Base-by-base conservation (phyloP, 1,140 invertebrate genomes). In the Mycetomoellerius zeteki region DNA sequence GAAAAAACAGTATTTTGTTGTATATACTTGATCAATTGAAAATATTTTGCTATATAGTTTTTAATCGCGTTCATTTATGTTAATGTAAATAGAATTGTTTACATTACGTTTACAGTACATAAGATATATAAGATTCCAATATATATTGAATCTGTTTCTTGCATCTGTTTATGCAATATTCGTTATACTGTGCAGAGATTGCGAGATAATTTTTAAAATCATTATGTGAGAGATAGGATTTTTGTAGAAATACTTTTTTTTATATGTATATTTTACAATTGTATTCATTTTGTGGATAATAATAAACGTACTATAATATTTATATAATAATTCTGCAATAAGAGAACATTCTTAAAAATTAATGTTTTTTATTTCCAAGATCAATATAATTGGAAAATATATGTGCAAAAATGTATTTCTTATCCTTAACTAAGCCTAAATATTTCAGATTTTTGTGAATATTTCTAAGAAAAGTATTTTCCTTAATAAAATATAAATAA, bases 401-500 rank as follows among this genome's bases (percentile, higher is more conserved):
- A 43, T 10, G 8, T 43, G 37, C 37, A 43, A 43, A 43, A 43
- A 43, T 43, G 37, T 43, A 43, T 43, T 43, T 8, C 37, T 8
- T 43, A 43, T 43, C 10, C 37, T 43, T 43, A 43, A 43, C 8
- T 43, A 43, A 43, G 10, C 10, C 37, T 43, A 43, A 43, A 43
- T 43, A 43, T 43, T 43, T 43, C 0, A 43, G 10, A 43, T 43
- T 10, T 43, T 8, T 43, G 1, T 50, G 19, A 33, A 33, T 60
- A 50, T 54, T 16, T 24, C 0, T 77, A 10, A 27, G 4, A n/a
- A 19, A 43, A 43, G 12, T 1, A 50, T 88, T 92, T 94, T 95
- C 92, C 93, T 95, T 94, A 93, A 94, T 54, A 19, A 58, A 12
- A 50, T 50, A 50, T 50, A 43, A 10, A 43, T 6, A 84, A 21